Base-by-base conservation (phyloP, 2,888 invertebrate genomes). In the Adineta ricciae region DNA sequence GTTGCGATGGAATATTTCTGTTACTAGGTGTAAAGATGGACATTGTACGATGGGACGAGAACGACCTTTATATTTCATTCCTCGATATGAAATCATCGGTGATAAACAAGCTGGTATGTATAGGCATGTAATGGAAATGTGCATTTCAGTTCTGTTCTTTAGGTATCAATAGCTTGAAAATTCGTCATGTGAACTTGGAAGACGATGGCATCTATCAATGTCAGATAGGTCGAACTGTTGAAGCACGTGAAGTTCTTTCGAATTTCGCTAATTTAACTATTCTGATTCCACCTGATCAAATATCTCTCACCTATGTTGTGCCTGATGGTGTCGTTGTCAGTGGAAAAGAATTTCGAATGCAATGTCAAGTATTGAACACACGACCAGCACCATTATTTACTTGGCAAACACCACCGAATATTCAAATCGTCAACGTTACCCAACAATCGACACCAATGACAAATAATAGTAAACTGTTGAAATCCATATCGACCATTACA, bases 191-290 rank as follows among this genome's bases (percentile, higher is more conserved):
- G 8, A 85, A 38, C 54, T 27, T 85, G 50, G 49, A 46, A 36
- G 85, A 85, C 46, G 84, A 85, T 82, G 83, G 83, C 19, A 82
- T 73, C 11, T 85, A 73, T 50, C 85, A 85, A 56, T 85, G 85
- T 84, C 85, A 85, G 64, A 83, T 84, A 11, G 78, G 78, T n/a
- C 78, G 78, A 78, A 78, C 78, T 24, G 8, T 41, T 24, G 78
- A 78, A 78, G 78, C 78, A 24, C 78, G 38, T 78, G 78, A 78
- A 41, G 78, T 41, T 41, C 41, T 78, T 41, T 78, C 78, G 14
- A 41, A 78, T 78, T 78, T 41, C n/a, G 78, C 78, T 3, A 78
- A 78, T 78, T 78, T 78, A 41, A 78, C 78, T 41, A 14, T 78
- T 38, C 41, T 78, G 21, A 41, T 78, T 41, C 78, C 78, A 78